Base-by-base conservation (phyloP, 92 coral and sea anemone species). In the Pocillopora meandrina region DNA sequence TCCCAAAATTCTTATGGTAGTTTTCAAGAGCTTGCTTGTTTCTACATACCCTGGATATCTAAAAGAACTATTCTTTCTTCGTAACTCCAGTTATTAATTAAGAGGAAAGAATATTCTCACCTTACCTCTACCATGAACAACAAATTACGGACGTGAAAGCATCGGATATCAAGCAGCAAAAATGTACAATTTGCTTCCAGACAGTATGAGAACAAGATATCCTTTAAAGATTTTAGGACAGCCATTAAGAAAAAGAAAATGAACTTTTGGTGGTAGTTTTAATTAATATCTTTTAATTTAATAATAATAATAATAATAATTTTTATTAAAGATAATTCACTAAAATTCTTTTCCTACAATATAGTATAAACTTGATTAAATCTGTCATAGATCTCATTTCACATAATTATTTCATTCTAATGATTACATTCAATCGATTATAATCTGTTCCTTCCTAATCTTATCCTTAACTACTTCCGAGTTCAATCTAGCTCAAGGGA, bases 141-240 rank as follows among this genome's bases (percentile, higher is more conserved):
- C 84, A 80, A 80, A 65, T 80, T 80, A 80, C 66, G 84, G 84
- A 80, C 84, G 66, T 64, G 75, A 67, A 62, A 64, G 84, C 73
- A 80, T 80, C 61, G 74, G 76, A 80, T 80, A 64, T 64, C 74
- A 80, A 80, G 75, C 62, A 64, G 84, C 26, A 26, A 26, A 26
- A 26, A 26, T 26, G 26, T 26, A 26, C 26, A 26, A 26, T 26
- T 26, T 26, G 84, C 75, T 64, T 75, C 72, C 84, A 80, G 58
- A 80, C 75, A 80, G 76, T 66, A 80, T 80, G 84, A 80, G 84
- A 80, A 80, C 84, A 66, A 80, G 65, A 80, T 75, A 80, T 80
- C 61, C 16, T 36, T 66, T 62, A 66, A 80, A 80, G 84, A 80
- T 63, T 64, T 80, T 47, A 80, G 26, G 36, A 77, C 26, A 61